Evolutionary conservation across 2,113 vertebrate genomes (phyloP).

Genomic region (Carassius auratus): DNA sequence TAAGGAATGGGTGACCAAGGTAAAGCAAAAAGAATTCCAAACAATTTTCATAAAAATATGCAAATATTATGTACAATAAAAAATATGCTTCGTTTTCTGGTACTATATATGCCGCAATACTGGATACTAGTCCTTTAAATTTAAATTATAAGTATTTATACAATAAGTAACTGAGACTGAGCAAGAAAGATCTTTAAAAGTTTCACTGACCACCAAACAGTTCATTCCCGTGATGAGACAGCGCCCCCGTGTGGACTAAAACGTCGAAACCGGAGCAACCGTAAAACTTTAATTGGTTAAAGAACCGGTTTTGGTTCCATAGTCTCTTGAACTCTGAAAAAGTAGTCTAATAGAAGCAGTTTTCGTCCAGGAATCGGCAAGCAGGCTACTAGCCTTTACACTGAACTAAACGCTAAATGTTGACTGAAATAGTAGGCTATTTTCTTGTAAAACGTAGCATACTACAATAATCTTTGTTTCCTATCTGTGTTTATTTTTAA

Average conservation of each 20-base stretch:
- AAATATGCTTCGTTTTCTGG: neutral
- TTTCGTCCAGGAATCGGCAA: too few relatives aligned
- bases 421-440: too few relatives aligned
- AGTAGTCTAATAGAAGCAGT: neutral
- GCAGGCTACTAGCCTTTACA: too few relatives aligned
- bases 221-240: neutral
- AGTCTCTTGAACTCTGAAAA: neutral
- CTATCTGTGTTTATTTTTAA: too few relatives aligned
- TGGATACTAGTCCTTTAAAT: neutral
- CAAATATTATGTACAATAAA: neutral
- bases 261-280: neutral
- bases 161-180: neutral
- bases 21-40: neutral
- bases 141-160: neutral
- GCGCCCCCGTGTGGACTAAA: constrained; percentile 58
- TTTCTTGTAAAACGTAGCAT: too few relatives aligned
- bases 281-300: neutral
- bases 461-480: too few relatives aligned
- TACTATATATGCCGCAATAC: too few relatives aligned
- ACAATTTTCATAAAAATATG: neutral
- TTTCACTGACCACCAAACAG: neutral
- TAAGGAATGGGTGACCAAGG: neutral
- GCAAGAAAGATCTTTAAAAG: neutral
- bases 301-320: too few relatives aligned
- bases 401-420: too few relatives aligned